Evolutionary conservation across 35 echinoderm and acorn worm genomes (phyloP), one percentile per base, ranked within the genome.

Genomic region (Nesometra sesokonis): DNA sequence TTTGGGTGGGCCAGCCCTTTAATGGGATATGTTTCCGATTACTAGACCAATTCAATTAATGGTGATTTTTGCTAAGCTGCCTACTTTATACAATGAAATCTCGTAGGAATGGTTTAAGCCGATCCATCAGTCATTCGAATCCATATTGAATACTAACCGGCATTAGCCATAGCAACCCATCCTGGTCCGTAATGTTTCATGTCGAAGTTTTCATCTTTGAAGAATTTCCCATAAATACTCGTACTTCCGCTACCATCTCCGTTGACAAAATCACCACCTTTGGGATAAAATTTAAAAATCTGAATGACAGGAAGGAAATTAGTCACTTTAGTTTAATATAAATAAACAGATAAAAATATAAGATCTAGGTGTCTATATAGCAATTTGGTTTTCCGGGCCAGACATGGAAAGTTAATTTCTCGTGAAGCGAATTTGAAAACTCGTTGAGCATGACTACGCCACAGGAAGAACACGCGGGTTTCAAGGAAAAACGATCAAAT

Each of bases 131-230:
- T 67, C 23, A 67, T 2, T 67, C 52, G 9, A 67, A 19, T 19
- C 52, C 52, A 67, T 11, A 27, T 1, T 19, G 21, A 17, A 67
- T 67, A 67, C 21, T 67, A 17, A 97, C 91, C 91, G 78, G 94
- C 94, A 90, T 97, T 97, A 32, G 94, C 94, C 94, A 97, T 97
- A 83, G 85, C 86, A 35, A 97, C 40, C 94, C 94, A 97, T 3
- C 94, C 94, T 35, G 94, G 81, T 83, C 94, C 94, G 47, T 90
- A 93, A 79, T 97, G 94, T 19, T 93, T 83, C 46, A 97, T 35
- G 29, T 86, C 86, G 77, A 97, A 97, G 36, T 90, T 90, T 76
- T 97, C 94, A 37, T 97, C 94, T 0, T 93, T 79, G 78, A 97
- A 97, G 34, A 92, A 93, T 85, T 90, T 83, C 17, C 94, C 91